phyloP scores from a whole-genome alignment of 2,797 vertebrate species.

The Pseudopleuronectes americanus region DNA sequence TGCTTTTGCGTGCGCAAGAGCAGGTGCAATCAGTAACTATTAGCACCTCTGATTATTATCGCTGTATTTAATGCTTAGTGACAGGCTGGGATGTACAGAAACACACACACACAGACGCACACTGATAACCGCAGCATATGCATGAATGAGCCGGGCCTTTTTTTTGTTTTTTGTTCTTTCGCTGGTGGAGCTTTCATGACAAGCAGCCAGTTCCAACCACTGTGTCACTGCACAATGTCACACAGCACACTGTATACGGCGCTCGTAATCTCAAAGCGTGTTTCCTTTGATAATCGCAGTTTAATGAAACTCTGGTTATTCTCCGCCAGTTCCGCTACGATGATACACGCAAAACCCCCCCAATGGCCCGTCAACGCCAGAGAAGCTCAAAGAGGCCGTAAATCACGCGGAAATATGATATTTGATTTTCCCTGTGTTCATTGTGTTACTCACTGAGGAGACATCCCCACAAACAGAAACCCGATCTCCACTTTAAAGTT shows the following conservation, averaged over 20 bases:
- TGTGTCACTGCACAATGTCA: constrained; percentile 49
- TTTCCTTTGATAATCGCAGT: constrained; percentile 34
- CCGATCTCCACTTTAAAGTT: constrained; percentile 38
- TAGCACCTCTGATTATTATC: constrained; percentile 65
- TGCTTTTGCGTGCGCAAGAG: constrained; percentile 48
- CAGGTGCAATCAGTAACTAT: constrained; percentile 52
- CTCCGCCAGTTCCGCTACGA: constrained; percentile 7
- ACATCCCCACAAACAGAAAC: constrained; percentile 72
- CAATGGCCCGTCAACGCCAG: constrained; percentile 30
- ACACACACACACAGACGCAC: constrained; percentile 48
- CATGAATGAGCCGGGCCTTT: constrained; percentile 12
- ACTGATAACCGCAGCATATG: constrained; percentile 35
- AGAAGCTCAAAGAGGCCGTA: constrained; percentile 45
- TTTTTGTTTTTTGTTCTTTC: background rate
- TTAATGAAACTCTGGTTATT: constrained; percentile 31
- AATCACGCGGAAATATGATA: constrained; percentile 57
- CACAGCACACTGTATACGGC: constrained; percentile 12
- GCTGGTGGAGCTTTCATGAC: background rate
- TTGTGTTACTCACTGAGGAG: constrained; percentile 47
- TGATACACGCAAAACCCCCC: constrained; percentile 18
- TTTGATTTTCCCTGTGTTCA: constrained; percentile 26
- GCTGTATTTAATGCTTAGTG: constrained; percentile 32
- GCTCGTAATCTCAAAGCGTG: constrained; percentile 26
- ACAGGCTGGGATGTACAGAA: constrained; percentile 54
- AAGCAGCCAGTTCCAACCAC: constrained; percentile 31